These are phyloP conservation scores for Sphaerodactylus townsendi DNA, from an alignment of 2,113 vertebrate species.

Conservation along the genomic window DNA sequence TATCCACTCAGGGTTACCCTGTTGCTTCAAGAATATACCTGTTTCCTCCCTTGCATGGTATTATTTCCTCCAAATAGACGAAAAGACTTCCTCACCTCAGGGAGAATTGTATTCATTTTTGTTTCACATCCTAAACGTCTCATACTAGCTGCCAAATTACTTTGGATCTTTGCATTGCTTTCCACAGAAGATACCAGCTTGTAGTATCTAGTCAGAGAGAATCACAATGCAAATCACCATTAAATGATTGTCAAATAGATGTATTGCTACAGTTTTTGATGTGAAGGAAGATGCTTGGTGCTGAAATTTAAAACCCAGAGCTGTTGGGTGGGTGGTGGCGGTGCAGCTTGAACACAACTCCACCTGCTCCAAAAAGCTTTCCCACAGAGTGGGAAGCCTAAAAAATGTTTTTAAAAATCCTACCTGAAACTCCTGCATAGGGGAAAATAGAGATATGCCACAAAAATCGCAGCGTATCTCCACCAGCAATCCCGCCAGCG, in stretches of 20 bases:
- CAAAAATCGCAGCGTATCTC: too few species aligned
- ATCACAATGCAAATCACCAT: neutral
- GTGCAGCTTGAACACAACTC: too few species aligned
- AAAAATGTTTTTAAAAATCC: too few species aligned
- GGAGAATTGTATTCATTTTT: neutral
- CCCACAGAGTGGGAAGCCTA: too few species aligned
- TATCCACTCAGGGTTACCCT: neutral
- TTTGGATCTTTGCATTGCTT: neutral
- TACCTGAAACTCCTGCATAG: too few species aligned
- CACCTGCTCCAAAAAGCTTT: too few species aligned
- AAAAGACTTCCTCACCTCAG: neutral
- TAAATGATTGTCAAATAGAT: neutral
- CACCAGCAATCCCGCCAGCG: too few species aligned
- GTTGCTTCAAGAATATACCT: too few species aligned
- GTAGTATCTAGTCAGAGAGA: neutral
- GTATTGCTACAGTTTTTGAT: neutral
- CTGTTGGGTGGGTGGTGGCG: too few species aligned
- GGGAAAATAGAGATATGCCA: too few species aligned
- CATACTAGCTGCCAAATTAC: neutral
- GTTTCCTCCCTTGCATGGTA: neutral
- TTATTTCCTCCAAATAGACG: neutral
- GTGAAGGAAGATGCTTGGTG: neutral
- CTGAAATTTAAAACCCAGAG: slow-evolving; percentile 18
- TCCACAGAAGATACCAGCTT: neutral
- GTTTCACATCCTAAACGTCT: neutral